These are phyloP conservation scores for Cyanistes caeruleus DNA, from an alignment of 2,113 vertebrate genomes.

Conservation along the genomic window DNA sequence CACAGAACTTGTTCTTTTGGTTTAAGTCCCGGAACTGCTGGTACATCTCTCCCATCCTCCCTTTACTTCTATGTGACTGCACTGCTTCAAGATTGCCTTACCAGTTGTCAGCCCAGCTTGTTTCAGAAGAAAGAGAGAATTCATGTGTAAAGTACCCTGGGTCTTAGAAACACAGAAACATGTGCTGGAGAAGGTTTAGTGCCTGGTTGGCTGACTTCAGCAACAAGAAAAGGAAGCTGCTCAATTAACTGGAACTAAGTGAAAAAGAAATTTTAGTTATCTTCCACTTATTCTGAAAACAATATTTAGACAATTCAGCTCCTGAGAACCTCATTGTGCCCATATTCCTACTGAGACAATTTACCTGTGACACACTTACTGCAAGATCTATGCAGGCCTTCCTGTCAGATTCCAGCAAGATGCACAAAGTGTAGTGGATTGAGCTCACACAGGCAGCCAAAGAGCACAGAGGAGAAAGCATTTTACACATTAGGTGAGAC, in stretches of 20 bases:
- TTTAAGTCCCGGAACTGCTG: background rate
- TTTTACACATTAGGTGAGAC: background rate
- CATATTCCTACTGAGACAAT: background rate
- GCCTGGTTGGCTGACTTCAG: constrained; percentile 35
- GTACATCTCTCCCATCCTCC: background rate
- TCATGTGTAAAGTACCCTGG: constrained; percentile 50
- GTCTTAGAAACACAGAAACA: constrained; percentile 50
- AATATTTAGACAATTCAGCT: background rate
- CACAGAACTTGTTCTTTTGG: background rate
- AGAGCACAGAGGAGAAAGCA: background rate
- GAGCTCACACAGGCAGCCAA: background rate
- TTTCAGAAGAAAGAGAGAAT: constrained; percentile 50
- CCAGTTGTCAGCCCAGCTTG: constrained; percentile 48
- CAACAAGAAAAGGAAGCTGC: background rate
- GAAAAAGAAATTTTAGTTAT: background rate
- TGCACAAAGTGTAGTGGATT: rapidly evolving
- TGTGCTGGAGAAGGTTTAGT: constrained; percentile 28
- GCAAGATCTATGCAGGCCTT: background rate
- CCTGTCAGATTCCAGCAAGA: background rate
- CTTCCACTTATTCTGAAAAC: background rate
- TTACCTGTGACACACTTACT: background rate
- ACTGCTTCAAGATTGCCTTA: constrained; percentile 3
- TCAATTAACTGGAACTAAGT: constrained; percentile 8
- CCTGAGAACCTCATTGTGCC: background rate
- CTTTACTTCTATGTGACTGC: background rate